Base-by-base conservation (phyloP, 2,797 vertebrate species). In the Coregonus suidteri region DNA sequence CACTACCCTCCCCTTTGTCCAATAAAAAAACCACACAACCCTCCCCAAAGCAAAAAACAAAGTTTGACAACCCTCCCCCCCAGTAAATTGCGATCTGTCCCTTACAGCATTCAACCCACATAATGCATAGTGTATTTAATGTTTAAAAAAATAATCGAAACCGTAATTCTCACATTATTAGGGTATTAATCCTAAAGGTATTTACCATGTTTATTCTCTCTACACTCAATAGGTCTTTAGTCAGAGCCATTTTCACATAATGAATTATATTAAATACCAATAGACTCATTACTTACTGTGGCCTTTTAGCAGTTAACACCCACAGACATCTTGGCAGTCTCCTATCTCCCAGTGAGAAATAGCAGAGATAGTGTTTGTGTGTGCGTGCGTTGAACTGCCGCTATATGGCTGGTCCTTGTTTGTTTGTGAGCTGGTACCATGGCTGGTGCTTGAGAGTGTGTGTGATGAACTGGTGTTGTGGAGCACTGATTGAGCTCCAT, bases 201-300 rank as follows among this genome's bases (percentile, higher is more conserved):
- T 73, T 81, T 69, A 68, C 72, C 67, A 11, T 66, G 0, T 51
- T 62, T 72, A 7, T 37, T 71, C 52, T 79, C 41, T 53, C 66
- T 79, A 4, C 0, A 62, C 77, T 77, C 71, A 16, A 7, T 37
- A 51, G 76, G 41, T 73, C 0, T 77, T 79, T 37, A 71, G 76
- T 37, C 73, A 20, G 81, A n/a, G 4, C 4, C 70, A 34, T 14
- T 76, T 53, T 3, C 73, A 65, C 52, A 11, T 35, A 5, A 76
- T 89, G 18, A 79, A 87, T 89, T 77, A 84, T 68, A 86, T 74
- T 7, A 0, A 31, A 14, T 9, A 11, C 30, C 6, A 20, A 74
- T 15, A 0, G 79, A 77, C 82, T 88, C 81, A 81, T 88, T 84
- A 84, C 64, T 80, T 11, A 2, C 31, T 25, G 13, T 47, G 25